Conservation (phyloP, 2,113 vertebrate genomes). For the Phodopus roborovskii region DNA sequence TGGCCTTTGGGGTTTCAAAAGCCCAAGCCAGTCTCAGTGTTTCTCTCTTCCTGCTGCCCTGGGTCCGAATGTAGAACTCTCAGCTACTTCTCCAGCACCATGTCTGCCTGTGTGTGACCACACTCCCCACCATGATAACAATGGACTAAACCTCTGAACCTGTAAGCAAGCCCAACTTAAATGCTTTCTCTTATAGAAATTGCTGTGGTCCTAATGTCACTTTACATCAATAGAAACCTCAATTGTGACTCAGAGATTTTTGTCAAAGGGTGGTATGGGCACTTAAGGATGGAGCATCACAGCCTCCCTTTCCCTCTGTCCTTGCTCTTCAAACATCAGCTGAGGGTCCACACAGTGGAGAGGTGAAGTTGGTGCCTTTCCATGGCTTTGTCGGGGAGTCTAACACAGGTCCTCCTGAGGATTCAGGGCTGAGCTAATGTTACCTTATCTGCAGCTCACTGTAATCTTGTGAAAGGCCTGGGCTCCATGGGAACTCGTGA, state of each 20-base stretch:
- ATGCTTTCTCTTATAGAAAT: not conserved
- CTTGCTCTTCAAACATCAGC: not conserved
- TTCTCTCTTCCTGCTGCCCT: not conserved
- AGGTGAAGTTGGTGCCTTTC: not conserved
- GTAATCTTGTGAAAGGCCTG: not conserved
- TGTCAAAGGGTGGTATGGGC: not conserved
- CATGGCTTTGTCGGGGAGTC: not conserved
- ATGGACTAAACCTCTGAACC: too few species aligned
- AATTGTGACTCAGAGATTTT: not conserved
- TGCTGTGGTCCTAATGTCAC: not conserved
- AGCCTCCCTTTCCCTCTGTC: fast-evolving
- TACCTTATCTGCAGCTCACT: not conserved
- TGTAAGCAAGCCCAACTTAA: not conserved
- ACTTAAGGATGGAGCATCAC: not conserved
- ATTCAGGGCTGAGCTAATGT: not conserved
- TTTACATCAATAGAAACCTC: not conserved
- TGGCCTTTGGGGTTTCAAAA: not conserved
- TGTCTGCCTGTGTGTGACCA: too few species aligned
- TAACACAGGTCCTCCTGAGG: not conserved
- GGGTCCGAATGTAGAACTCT: not conserved
- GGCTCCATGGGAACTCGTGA: not conserved
- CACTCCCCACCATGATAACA: too few species aligned
- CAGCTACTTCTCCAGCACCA: not conserved
- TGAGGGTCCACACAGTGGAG: not conserved
- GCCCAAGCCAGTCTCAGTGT: not conserved